phyloP scores from a whole-genome alignment of 2,797 vertebrate species.

The Rhabdophis nuchalis region DNA sequence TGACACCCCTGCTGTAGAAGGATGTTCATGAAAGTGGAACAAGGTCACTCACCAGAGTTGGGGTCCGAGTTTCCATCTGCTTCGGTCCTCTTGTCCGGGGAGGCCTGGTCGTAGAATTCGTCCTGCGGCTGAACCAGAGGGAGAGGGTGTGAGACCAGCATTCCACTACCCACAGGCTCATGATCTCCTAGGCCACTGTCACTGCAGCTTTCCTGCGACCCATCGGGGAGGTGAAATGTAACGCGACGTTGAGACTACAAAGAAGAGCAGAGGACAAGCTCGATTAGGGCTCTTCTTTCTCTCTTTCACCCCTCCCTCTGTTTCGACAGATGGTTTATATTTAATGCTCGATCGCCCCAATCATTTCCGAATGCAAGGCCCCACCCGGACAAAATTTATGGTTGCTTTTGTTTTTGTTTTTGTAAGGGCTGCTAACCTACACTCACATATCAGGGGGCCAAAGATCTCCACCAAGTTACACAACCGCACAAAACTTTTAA shows the following conservation, averaged over 20 bases:
- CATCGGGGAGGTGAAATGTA: constrained; percentile 99
- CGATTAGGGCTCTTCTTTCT: constrained; percentile 83
- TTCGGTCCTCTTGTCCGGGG: constrained; percentile 98
- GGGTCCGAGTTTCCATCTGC: constrained; percentile 98
- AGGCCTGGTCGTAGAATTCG: constrained; percentile 97
- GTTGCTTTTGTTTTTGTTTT: background rate
- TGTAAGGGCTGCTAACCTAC: background rate
- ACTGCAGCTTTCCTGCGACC: constrained; percentile 99
- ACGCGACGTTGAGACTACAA: constrained; percentile 98
- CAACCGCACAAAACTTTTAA: background rate
- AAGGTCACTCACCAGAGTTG: constrained; percentile 89
- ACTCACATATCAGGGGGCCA: background rate
- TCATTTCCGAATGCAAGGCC: background rate
- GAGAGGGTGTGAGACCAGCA: constrained; percentile 98
- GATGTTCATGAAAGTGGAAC: background rate
- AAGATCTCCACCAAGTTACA: background rate
- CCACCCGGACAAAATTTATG: background rate
- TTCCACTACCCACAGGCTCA: constrained; percentile 94
- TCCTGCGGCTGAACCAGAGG: constrained; percentile 99
- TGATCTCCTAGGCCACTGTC: constrained; percentile 99
- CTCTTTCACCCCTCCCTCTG: background rate
- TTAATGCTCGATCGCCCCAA: background rate
- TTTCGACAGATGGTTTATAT: background rate
- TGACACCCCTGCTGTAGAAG: too few species aligned
- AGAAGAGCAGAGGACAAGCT: constrained; percentile 91